phyloP scores from a whole-genome alignment of 2,113 vertebrate species.

The Leucosticte australis region DNA sequence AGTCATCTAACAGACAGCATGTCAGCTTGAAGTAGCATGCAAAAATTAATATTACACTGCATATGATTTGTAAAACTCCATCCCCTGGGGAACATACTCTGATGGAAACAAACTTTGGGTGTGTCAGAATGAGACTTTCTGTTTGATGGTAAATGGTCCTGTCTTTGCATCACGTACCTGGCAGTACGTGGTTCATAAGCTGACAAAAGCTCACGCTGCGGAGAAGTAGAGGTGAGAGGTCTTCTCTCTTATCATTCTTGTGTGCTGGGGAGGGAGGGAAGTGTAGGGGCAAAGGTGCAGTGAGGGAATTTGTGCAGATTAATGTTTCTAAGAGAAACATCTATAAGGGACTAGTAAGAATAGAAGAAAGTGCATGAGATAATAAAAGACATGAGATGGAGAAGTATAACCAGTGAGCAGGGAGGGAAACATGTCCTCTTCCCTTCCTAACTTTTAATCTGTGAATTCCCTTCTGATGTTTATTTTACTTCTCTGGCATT shows the following conservation, averaged over 20 bases:
- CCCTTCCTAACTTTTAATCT: background rate
- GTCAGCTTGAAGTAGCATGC: slow-evolving; percentile 30
- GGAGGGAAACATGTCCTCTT: background rate
- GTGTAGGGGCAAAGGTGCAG: background rate
- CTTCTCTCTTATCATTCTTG: background rate
- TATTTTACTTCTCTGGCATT: background rate
- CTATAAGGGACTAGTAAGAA: background rate
- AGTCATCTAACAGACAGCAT: slow-evolving; percentile 17
- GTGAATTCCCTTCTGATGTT: background rate
- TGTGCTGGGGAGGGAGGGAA: background rate
- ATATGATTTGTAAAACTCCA: slow-evolving; percentile 28
- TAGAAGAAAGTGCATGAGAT: background rate
- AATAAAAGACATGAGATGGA: background rate
- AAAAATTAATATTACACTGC: slow-evolving; percentile 43
- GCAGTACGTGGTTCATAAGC: background rate
- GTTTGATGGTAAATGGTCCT: slow-evolving; percentile 6
- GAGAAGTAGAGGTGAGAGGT: background rate
- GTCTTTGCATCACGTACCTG: background rate
- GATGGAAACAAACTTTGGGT: slow-evolving; percentile 30
- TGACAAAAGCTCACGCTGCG: background rate
- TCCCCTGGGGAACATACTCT: background rate
- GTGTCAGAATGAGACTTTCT: slow-evolving; percentile 18
- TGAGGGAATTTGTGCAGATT: background rate
- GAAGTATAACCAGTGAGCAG: background rate
- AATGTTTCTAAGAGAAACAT: background rate